Conservation (phyloP, 2,797 vertebrate species). For the Pseudochirops corinnae region DNA sequence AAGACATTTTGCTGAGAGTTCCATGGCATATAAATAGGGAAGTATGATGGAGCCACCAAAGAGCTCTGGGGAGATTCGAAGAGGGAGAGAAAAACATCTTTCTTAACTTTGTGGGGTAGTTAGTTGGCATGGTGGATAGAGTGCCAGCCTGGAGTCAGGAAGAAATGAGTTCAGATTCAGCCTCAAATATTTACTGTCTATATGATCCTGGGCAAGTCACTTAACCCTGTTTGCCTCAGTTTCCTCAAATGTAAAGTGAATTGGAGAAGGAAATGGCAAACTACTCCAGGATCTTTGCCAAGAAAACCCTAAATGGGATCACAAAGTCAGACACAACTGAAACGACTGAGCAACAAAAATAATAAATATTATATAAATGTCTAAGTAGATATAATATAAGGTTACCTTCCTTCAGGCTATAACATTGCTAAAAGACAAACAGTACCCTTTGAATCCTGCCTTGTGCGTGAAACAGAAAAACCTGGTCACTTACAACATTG, state of each 20-base stretch:
- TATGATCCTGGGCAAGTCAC: not conserved
- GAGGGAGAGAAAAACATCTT: not conserved
- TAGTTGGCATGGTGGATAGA: not conserved
- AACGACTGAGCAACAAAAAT: not conserved
- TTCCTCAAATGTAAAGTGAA: not conserved
- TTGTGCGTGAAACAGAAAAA: conserved; percentile 64
- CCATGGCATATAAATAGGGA: not conserved
- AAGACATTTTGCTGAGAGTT: not conserved
- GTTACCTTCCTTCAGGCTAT: conserved; percentile 52
- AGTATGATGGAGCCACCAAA: not conserved
- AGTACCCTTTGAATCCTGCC: conserved; percentile 48
- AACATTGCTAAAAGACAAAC: conserved; percentile 45
- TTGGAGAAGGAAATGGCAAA: not conserved
- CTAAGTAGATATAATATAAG: not conserved
- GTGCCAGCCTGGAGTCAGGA: not conserved
- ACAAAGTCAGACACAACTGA: not conserved
- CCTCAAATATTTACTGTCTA: not conserved
- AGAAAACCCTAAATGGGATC: not conserved
- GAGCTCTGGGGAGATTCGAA: not conserved
- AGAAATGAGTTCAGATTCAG: not conserved
- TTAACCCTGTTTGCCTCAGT: not conserved
- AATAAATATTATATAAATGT: not conserved
- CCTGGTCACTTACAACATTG: conserved; percentile 55
- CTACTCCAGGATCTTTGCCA: not conserved
- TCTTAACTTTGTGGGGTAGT: not conserved